Conservation (phyloP, 2,797 vertebrate species). For the Trematomus bernacchii region DNA sequence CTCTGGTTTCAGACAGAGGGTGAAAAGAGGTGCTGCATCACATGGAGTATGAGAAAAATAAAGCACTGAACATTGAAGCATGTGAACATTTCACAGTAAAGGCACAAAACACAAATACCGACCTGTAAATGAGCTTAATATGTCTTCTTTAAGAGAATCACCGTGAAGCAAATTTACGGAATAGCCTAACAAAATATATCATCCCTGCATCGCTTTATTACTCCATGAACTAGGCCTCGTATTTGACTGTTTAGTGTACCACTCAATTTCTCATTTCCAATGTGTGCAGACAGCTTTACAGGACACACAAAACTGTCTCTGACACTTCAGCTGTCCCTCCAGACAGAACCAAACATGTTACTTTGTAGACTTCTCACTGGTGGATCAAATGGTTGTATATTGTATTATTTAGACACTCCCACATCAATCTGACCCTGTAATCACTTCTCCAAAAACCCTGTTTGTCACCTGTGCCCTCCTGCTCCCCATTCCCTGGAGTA, state of each 20-base stretch:
- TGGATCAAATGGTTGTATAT: neutral
- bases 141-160: too few relatives aligned
- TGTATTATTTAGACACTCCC: conserved; percentile 4
- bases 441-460: conserved; percentile 39
- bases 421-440: neutral
- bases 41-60: too few relatives aligned
- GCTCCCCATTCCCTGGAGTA: conserved; percentile 12
- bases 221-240: too few relatives aligned
- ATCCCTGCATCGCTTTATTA: too few relatives aligned
- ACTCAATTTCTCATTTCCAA: neutral
- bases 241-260: neutral
- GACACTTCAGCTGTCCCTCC: neutral
- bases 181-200: too few relatives aligned
- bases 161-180: too few relatives aligned
- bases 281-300: neutral
- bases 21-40: too few relatives aligned
- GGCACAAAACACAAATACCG: too few relatives aligned
- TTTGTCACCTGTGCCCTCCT: conserved; percentile 67
- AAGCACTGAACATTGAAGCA: too few relatives aligned
- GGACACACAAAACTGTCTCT: neutral
- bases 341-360: neutral
- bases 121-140: too few relatives aligned
- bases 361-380: neutral
- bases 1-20: too few relatives aligned
- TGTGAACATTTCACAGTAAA: too few relatives aligned